These are phyloP conservation scores for Chloropsis hardwickii DNA, from an alignment of 2,113 vertebrate genomes.

Conservation along the genomic window DNA sequence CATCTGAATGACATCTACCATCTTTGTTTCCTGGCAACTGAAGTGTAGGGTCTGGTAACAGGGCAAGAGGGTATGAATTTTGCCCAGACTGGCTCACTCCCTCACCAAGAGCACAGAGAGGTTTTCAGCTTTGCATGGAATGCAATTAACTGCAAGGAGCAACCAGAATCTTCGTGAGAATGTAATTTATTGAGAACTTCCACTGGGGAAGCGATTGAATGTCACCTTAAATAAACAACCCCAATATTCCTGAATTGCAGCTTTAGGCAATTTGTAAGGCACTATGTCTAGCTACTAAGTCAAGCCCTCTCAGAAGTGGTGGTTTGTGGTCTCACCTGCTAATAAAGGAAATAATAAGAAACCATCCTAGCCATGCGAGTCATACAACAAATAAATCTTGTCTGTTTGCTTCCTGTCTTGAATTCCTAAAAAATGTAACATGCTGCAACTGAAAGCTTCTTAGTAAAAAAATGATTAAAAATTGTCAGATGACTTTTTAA, in stretches of 20 bases:
- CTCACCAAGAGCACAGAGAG: background rate
- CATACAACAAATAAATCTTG: background rate
- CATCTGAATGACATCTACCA: background rate
- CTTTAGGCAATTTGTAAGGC: background rate
- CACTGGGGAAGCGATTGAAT: background rate
- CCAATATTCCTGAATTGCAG: background rate
- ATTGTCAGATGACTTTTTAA: slow-evolving; percentile 17
- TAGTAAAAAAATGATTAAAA: background rate
- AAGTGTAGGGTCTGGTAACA: background rate
- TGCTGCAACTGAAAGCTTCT: background rate
- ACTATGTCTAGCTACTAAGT: background rate
- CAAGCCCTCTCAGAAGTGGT: background rate
- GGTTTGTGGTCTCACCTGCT: background rate
- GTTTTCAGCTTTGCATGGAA: background rate
- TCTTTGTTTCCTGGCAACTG: background rate
- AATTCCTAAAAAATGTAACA: background rate
- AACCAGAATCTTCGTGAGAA: background rate
- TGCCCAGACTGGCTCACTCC: background rate
- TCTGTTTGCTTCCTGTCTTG: background rate
- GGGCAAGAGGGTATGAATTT: background rate
- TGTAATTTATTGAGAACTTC: background rate
- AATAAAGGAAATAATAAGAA: background rate
- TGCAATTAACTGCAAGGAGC: background rate
- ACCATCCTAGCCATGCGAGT: rapidly evolving
- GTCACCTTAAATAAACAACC: background rate